Base-by-base conservation (phyloP, 2,888 invertebrate species). In the Harpalus rubripes region DNA sequence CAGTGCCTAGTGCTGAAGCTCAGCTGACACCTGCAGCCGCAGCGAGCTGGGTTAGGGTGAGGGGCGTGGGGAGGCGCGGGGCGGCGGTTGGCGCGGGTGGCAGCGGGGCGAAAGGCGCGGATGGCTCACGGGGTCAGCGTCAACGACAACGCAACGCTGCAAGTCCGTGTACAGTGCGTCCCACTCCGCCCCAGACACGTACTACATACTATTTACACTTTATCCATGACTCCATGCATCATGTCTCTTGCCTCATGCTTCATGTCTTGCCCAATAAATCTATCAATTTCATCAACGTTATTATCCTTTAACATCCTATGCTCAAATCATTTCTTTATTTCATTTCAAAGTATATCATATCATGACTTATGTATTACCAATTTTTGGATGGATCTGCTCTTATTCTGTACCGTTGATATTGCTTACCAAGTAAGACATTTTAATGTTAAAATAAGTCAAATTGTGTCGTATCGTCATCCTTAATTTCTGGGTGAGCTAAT, bases 11-110 rank as follows among this genome's bases (percentile, higher is more conserved):
- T 32, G 56, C 63, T 78, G 78, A 63, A 84, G 76, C 84, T 84
- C 84, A 90, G 90, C 90, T 90, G 90, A 91, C 91, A 91, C 91
- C 91, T 91, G 91, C 91, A 91, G 87, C 91, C 91, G 91, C 91
- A 91, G 87, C 87, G 84, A 61, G 63, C 80, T 84, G 63, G 72
- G 84, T 58, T 85, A 65, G 81, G 85, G 63, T 59, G 52, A 52
- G 81, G 87, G 86, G 86, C 86, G 86, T 84, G 59, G 16, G 32
- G 87, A 86, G 86, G 86, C 86, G 85, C n/a, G 16, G 32, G 68
- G 26, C 56, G 68, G 86, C 32, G 63, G 84, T 63, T 85, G 74
- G 85, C 85, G 72, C 78, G 59, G 52, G 81, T 87, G 86, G 86
- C 86, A 86, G 85, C 16, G 16, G 32, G 44, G 44, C 44, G 44